A percentile compares a stretch with the other conserved stretches of the same genome.
Conservation (phyloP, 2,888 invertebrate genomes). For the Morpho helenor region DNA sequence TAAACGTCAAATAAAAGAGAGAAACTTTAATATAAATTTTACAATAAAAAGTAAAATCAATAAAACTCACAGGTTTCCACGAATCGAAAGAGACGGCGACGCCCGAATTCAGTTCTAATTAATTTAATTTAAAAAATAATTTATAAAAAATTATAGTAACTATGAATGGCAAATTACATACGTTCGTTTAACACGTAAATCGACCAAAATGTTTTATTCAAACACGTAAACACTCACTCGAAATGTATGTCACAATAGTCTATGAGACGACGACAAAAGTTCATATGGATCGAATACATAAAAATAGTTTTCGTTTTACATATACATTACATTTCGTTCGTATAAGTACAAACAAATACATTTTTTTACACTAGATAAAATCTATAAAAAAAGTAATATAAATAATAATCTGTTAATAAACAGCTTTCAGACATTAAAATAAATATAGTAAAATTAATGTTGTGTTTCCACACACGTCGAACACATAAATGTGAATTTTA, state of each 20-base stretch:
- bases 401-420: neutral
- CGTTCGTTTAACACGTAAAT: conserved; percentile 3
- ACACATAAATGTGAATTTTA: no score
- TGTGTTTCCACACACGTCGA: no score
- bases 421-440: no score
- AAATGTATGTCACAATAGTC: conserved; percentile 3
- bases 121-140: conserved; percentile 15
- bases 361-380: neutral
- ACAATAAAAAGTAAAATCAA: conserved; percentile 9
- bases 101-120: conserved; percentile 23
- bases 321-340: no score
- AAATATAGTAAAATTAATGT: no score
- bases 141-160: conserved; percentile 10
- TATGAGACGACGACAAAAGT: neutral
- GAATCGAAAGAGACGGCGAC: conserved; percentile 25
- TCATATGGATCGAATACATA: neutral
- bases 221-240: conserved; percentile 18
- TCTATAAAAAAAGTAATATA: neutral
- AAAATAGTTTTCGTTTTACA: neutral
- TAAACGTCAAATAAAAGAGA: neutral
- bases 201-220: conserved; percentile 6
- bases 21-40: neutral
- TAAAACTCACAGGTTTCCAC: conserved; percentile 13
- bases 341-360: neutral
- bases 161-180: conserved; percentile 22